A percentile compares a stretch with the other conserved stretches of the same genome.
Evolutionary conservation across 2,888 invertebrate genomes (phyloP).

Genomic region (Colostygia pectinataria): DNA sequence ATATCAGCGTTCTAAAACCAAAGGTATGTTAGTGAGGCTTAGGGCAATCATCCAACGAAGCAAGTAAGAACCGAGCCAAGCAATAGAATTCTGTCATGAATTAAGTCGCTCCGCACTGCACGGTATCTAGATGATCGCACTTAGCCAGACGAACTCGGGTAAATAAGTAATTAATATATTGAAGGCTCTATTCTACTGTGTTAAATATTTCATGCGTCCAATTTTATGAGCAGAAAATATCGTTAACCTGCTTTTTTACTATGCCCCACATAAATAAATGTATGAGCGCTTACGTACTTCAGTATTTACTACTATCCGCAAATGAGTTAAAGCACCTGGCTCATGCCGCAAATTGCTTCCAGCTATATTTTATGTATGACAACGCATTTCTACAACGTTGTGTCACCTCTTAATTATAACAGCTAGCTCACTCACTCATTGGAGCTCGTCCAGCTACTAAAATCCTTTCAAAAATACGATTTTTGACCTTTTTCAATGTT

Average conservation of each 20-base stretch:
- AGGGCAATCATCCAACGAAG: no score
- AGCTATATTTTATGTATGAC: slow-evolving; percentile 50
- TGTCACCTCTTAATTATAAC: slow-evolving; percentile 7
- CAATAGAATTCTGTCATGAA: no score
- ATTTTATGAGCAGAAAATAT: slow-evolving; percentile 1
- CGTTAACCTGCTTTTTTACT: slow-evolving; percentile 8
- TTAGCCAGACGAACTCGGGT: no score
- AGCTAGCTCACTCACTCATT: slow-evolving; percentile 20
- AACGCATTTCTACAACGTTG: slow-evolving; percentile 38
- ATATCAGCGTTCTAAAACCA: no score
- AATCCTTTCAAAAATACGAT: no score
- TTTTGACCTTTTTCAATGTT: no score
- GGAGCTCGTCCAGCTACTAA: neutral
- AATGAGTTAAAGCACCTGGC: slow-evolving; percentile 37
- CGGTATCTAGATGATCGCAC: no score
- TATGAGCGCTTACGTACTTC: slow-evolving; percentile 15
- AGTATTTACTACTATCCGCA: slow-evolving; percentile 27
- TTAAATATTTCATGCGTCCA: slow-evolving; percentile 5
- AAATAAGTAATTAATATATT: no score
- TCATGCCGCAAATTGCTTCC: slow-evolving; percentile 35
- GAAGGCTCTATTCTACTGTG: neutral
- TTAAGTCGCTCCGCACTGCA: no score
- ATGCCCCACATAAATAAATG: slow-evolving; percentile 3
- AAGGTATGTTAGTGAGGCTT: no score
- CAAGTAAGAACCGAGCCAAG: no score